A percentile compares a stretch with the other conserved stretches of the same genome.
Conservation (phyloP, 1,140 invertebrate genomes). For the Meloidogyne exigua region DNA sequence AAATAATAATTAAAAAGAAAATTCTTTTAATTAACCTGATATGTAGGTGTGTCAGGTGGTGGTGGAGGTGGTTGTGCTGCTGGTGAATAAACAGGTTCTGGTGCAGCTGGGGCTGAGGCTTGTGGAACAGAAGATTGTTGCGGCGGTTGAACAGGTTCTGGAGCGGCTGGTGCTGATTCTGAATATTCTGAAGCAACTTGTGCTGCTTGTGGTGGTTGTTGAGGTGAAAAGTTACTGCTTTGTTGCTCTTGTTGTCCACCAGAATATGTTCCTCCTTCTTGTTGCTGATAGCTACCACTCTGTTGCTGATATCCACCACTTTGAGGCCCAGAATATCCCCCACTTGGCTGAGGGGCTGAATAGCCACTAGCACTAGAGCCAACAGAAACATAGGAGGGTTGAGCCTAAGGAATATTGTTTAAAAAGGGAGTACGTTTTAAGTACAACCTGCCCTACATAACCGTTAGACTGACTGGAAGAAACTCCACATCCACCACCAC, state of each 20-base stretch:
- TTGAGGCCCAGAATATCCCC: not conserved
- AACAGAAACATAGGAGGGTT: not conserved
- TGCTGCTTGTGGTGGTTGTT: not conserved
- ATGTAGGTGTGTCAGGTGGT: not conserved
- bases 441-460: not conserved
- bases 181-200: not conserved
- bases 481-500: not conserved
- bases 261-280: not conserved
- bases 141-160: conserved; percentile 12
- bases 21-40: not conserved
- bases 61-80: not conserved
- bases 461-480: not conserved
- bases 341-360: conserved; percentile 10
- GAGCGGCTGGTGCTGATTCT: not conserved
- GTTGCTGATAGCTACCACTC: not conserved
- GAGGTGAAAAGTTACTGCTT: not conserved
- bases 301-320: not conserved
- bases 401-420: not conserved
- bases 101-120: conserved; percentile 3
- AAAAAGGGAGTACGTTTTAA: not conserved
- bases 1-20: not conserved
- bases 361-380: not conserved
- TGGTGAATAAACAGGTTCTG: conserved; percentile 5
- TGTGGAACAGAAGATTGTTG: not conserved
- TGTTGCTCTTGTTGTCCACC: not conserved